phyloP scores from a whole-genome alignment of 2,888 invertebrate species.

The Drosophila yooni region DNA sequence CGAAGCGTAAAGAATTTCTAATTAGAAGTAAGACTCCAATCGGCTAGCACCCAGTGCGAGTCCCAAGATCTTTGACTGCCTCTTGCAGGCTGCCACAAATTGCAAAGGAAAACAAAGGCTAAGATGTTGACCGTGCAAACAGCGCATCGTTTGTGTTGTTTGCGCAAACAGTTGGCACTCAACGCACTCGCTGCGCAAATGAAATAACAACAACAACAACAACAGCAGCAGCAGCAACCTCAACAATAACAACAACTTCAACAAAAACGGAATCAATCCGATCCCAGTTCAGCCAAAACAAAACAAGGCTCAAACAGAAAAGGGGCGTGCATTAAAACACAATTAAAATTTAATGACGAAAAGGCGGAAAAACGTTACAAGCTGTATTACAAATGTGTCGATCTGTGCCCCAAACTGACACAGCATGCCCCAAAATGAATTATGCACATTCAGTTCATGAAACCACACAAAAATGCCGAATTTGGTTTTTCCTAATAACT shows the following conservation, averaged over 20 bases:
- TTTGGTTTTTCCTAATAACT: constrained; percentile 73
- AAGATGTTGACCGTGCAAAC: constrained; percentile 65
- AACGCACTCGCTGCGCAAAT: constrained; percentile 41
- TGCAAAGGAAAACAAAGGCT: constrained; percentile 78
- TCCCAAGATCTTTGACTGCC: constrained; percentile 7
- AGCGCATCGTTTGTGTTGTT: constrained; percentile 62
- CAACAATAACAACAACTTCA: constrained; percentile 1
- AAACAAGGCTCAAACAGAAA: constrained; percentile 23
- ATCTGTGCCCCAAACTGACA: constrained; percentile 30
- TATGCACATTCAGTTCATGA: constrained; percentile 64
- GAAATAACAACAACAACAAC: constrained; percentile 20
- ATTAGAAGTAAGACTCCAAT: constrained; percentile 78
- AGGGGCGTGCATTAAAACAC: constrained; percentile 63
- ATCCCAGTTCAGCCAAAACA: constrained; percentile 10
- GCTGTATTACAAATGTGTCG: constrained; percentile 40
- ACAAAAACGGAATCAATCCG: constrained; percentile 51
- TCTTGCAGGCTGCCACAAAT: constrained; percentile 70
- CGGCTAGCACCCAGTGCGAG: not conserved
- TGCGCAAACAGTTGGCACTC: constrained; percentile 78
- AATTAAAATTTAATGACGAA: constrained; percentile 80
- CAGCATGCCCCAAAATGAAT: constrained; percentile 59
- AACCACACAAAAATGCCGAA: constrained; percentile 69
- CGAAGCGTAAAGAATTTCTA: constrained; percentile 78
- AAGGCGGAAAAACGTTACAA: constrained; percentile 70
- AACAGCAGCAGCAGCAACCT: constrained; percentile 7